Evolutionary conservation across 2,113 vertebrate genomes (phyloP), one percentile per base, ranked within the genome.

Genomic region (Xyliphius kryptos): DNA sequence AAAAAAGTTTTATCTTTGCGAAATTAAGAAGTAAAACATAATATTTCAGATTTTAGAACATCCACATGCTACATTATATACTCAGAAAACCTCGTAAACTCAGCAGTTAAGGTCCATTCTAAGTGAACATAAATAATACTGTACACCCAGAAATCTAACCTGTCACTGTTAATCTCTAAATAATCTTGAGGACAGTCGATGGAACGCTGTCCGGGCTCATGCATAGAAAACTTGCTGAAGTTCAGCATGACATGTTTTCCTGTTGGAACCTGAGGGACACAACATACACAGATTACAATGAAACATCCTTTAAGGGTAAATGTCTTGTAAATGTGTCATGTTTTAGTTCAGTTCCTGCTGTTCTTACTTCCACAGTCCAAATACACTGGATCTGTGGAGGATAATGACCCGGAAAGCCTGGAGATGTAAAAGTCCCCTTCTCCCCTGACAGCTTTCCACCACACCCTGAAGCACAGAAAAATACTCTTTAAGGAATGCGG

Each of bases 381-480:
- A 78, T 75, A 21, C 94, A 97, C 5, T 83, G 74, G 1, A 5
- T 70, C 22, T 50, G 55, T 2, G 94, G 88, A 0, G 94, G 91
- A 59, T 97, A 98, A 79, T 91, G 88, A 1, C 83, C 88, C 0
- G 95, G 94, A 56, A 86, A 95, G 68, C 88, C 94, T 0, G 94
- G 93, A 2, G 89, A 93, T 0, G 74, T 88, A 59, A 97, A 88
- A 2, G 41, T 85, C 20, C 95, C 94, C 0, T 59, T 70, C 9
- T 69, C 16, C 10, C 64, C 86, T 0, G 1, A 81, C 61, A 97
- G 79, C 1, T 12, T 63, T 2, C 86, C 89, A 3, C 92, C 91
- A 1, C 94, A 98, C 3, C 4, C 94, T 98, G 36, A 56, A 48
- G 20, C 70, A 43, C 38, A 12, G 51, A 22, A 56, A 8, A 32